Conservation (phyloP, 2,113 vertebrate genomes). For the Catharus bicknelli region DNA sequence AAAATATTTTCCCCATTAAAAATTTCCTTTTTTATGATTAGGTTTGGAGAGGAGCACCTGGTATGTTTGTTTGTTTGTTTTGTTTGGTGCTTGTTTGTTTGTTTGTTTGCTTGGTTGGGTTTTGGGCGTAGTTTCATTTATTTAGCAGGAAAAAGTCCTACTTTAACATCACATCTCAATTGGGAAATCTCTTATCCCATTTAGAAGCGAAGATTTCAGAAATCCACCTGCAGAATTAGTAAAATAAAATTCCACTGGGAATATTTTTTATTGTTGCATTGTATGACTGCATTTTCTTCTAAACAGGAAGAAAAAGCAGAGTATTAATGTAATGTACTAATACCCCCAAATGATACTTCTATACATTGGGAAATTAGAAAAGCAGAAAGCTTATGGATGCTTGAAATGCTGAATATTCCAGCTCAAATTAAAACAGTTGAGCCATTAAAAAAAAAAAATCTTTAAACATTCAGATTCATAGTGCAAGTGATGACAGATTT, state of each 20-base stretch:
- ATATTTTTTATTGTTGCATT: background rate
- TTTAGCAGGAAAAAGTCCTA: background rate
- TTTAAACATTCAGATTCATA: background rate
- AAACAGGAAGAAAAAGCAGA: background rate
- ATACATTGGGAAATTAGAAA: background rate
- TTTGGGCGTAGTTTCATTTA: background rate
- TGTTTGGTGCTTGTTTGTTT: background rate
- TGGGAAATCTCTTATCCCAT: background rate
- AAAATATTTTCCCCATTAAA: background rate
- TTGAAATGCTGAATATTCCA: background rate
- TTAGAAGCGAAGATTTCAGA: background rate
- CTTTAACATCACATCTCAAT: background rate
- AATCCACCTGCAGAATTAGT: background rate
- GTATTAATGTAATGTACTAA: background rate
- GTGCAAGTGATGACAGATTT: background rate
- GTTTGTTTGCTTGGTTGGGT: rapidly evolving
- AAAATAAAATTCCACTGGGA: background rate
- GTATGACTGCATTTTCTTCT: background rate
- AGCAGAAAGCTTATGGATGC: background rate
- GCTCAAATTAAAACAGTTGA: background rate
- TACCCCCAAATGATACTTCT: background rate
- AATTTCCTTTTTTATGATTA: background rate
- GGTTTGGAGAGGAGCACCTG: rapidly evolving
- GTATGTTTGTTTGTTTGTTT: background rate
- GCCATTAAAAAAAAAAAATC: background rate